Evolutionary conservation across 2,888 invertebrate genomes (phyloP), one percentile per base, ranked within the genome.

Genomic region (Chrysolina americana): DNA sequence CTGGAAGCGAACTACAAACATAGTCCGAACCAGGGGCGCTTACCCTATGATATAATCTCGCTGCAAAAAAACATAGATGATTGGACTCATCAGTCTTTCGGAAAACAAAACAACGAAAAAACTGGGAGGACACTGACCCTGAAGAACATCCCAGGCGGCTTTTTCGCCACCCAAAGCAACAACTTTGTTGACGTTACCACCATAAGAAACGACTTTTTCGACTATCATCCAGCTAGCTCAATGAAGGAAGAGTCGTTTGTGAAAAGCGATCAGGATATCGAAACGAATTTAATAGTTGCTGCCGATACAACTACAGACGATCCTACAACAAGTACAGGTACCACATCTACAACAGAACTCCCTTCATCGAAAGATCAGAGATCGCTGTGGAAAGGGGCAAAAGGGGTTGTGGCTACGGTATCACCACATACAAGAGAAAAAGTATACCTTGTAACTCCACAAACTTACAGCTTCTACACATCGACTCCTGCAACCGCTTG

Each of bases 51-150:
- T 84, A 91, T 95, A 15, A 90, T 92, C 15, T 92, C 92, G 83
- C 88, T 96, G 48, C 95, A 95, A 85, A 94, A 94, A 80, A 95
- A 94, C 80, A 96, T 96, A 72, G 95, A 96, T 81, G 93, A 93
- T 77, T 96, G 96, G 96, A 96, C 95, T 0, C 93, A 93, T 81
- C 93, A 94, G 87, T 93, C 93, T 81, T 94, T 91, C 85, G 91
- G 92, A 0, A 90, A 90, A 72, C 41, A 73, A 23, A 87, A 76
- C 87, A 88, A 17, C 88, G 89, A 90, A 53, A 71, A 74, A 4
- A 76, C 63, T 28, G 76, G 81, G 1, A 81, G 91, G 78, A 90
- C 93, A 66, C 90, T 89, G 0, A 89, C 90, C 2, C 91, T 94
- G 1, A 96, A 95, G 85, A 92, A 93, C 86, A 95, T 96, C 79